These are phyloP conservation scores for Zoanthus sansibaricus DNA, from an alignment of 92 coral and sea anemone genomes.

Conservation along the genomic window DNA sequence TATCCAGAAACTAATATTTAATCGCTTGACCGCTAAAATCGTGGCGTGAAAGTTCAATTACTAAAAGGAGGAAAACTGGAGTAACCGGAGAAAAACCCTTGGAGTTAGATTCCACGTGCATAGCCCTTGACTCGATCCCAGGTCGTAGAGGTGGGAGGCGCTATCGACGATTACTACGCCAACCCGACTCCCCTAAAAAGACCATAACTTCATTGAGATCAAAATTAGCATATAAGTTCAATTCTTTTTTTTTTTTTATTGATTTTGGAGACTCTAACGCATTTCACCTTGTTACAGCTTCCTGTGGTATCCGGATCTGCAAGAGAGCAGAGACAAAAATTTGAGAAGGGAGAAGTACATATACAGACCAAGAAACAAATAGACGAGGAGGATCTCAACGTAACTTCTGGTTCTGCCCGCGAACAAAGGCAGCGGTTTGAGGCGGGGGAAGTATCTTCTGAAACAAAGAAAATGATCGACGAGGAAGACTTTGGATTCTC, in stretches of 20 bases:
- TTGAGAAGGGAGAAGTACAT: conserved; percentile 35
- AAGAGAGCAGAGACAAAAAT: conserved; percentile 29
- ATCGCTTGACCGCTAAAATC: too few relatives aligned
- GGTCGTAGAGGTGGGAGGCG: background rate
- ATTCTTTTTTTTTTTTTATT: too few relatives aligned
- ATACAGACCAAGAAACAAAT: conserved; percentile 19
- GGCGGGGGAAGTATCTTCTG: conserved; percentile 20
- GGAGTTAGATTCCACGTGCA: too few relatives aligned
- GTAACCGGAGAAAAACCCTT: too few relatives aligned
- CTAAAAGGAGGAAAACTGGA: background rate
- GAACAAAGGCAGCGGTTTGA: conserved; percentile 47
- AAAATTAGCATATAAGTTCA: too few relatives aligned
- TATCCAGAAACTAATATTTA: too few relatives aligned
- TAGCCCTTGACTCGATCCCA: too few relatives aligned
- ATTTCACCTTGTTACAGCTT: conserved; percentile 1
- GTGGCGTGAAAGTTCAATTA: too few relatives aligned
- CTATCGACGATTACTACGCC: too few relatives aligned
- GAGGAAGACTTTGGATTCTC: conserved; percentile 39
- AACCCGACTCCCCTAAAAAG: too few relatives aligned
- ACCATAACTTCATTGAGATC: too few relatives aligned
- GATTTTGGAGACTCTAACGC: too few relatives aligned
- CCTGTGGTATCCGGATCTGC: conserved; percentile 19
- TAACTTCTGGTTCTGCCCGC: conserved; percentile 33
- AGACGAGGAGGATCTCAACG: conserved; percentile 25
- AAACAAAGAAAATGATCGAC: conserved; percentile 32